Conservation (phyloP, 2,113 vertebrate species). For the Potamarius usumacintae region DNA sequence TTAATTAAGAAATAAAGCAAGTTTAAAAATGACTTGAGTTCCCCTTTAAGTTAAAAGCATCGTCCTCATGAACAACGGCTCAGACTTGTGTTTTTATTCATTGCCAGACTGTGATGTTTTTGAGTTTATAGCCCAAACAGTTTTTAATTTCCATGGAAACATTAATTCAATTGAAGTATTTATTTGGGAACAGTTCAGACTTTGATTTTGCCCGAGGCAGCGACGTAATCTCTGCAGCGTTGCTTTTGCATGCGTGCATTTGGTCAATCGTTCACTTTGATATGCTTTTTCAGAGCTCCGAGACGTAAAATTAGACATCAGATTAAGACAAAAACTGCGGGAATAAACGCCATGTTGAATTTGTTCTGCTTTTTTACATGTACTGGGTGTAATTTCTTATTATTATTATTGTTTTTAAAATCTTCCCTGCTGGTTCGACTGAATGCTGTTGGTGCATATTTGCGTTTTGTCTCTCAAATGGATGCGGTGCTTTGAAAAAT, state of each 20-base stretch:
- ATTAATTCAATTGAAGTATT: conserved; percentile 15
- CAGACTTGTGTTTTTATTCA: not conserved
- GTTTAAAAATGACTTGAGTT: too few relatives aligned
- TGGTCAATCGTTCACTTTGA: conserved; percentile 44
- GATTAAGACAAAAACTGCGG: conserved; percentile 37
- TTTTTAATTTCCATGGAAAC: not conserved
- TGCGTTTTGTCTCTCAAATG: conserved; percentile 4
- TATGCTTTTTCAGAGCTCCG: conserved; percentile 13
- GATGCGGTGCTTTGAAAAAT: conserved; percentile 15
- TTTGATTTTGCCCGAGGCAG: conserved; percentile 24
- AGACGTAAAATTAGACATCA: conserved; percentile 41
- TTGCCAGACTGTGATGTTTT: not conserved
- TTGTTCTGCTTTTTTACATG: conserved; percentile 18
- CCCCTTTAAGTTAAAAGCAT: not conserved
- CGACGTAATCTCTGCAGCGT: conserved; percentile 15
- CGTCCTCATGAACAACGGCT: conserved; percentile 10
- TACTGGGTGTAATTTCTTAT: not conserved
- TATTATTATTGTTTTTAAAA: not conserved
- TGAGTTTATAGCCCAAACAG: not conserved
- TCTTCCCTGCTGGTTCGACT: not conserved
- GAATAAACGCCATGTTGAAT: conserved; percentile 21
- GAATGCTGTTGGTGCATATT: not conserved
- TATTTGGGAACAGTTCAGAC: conserved; percentile 6
- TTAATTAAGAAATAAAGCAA: too few relatives aligned
- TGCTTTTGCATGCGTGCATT: conserved; percentile 15